Conservation (phyloP, 2,113 vertebrate species). For the Thalassarche chlororhynchos region DNA sequence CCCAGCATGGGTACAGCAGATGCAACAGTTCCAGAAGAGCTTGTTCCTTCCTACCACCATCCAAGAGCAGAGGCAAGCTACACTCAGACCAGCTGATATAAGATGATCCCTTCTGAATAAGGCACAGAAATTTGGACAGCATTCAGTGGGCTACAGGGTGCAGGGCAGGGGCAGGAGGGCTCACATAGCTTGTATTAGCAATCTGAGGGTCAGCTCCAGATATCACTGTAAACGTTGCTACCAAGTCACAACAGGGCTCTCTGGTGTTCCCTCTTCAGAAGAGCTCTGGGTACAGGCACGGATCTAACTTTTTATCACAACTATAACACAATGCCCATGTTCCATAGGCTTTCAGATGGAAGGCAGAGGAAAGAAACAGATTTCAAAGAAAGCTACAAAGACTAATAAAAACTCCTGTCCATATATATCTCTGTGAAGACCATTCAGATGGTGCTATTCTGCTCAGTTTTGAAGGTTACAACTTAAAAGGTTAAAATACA, state of each 20-base stretch:
- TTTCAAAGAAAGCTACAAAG: background rate
- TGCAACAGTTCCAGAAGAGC: background rate
- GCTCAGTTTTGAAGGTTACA: background rate
- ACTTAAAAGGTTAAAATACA: background rate
- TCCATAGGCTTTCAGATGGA: background rate
- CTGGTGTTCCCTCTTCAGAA: background rate
- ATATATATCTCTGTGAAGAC: background rate
- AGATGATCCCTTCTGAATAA: background rate
- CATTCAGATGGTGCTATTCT: background rate
- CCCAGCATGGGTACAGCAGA: background rate
- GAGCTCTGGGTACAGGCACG: background rate
- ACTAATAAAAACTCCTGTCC: background rate
- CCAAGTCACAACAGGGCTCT: background rate
- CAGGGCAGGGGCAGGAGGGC: background rate
- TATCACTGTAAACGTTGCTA: background rate
- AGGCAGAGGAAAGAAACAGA: background rate
- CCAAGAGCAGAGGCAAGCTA: background rate
- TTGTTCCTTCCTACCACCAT: background rate
- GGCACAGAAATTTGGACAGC: background rate
- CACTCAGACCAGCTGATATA: fast-evolving
- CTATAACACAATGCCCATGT: background rate
- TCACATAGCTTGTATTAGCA: background rate
- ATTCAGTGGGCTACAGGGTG: background rate
- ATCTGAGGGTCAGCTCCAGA: background rate
- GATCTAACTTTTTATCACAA: background rate